These are phyloP conservation scores for Aythya baeri DNA, from an alignment of 2,113 vertebrate genomes.

Conservation along the genomic window DNA sequence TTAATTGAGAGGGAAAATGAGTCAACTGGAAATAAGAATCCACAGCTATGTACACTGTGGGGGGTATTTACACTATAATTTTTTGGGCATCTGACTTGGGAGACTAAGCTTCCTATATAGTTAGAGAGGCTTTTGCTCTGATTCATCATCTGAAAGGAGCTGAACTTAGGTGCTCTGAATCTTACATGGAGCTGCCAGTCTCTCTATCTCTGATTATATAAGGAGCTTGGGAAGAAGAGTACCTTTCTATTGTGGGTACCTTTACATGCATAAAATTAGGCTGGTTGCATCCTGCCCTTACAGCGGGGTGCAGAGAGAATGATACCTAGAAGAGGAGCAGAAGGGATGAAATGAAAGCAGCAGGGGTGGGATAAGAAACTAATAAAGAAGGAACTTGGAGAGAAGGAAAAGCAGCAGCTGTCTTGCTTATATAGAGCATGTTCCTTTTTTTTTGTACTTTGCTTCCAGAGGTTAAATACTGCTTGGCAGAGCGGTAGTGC, in stretches of 20 bases:
- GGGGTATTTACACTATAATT: neutral
- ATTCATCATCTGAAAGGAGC: neutral
- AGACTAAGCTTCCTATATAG: neutral
- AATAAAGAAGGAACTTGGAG: neutral
- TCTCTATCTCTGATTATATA: neutral
- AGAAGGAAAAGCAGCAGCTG: neutral
- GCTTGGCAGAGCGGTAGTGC: neutral
- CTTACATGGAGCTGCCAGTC: neutral
- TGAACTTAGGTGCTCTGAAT: neutral
- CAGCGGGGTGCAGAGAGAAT: neutral
- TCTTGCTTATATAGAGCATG: neutral
- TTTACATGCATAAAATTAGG: neutral
- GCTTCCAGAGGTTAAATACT: neutral
- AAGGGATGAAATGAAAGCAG: neutral
- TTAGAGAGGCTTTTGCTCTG: neutral
- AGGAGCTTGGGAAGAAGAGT: neutral
- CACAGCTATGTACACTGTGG: neutral
- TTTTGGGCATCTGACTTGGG: neutral
- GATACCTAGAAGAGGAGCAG: neutral
- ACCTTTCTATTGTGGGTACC: neutral
- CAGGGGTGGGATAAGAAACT: neutral
- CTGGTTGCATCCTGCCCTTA: neutral
- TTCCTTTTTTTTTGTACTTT: neutral
- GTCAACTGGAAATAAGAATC: conserved; percentile 12
- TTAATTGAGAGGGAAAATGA: conserved; percentile 1